Evolutionary conservation across 30 jellyfish, hydroid and myxozoan species (phyloP).

Genomic region (Rhopilema esculentum): DNA sequence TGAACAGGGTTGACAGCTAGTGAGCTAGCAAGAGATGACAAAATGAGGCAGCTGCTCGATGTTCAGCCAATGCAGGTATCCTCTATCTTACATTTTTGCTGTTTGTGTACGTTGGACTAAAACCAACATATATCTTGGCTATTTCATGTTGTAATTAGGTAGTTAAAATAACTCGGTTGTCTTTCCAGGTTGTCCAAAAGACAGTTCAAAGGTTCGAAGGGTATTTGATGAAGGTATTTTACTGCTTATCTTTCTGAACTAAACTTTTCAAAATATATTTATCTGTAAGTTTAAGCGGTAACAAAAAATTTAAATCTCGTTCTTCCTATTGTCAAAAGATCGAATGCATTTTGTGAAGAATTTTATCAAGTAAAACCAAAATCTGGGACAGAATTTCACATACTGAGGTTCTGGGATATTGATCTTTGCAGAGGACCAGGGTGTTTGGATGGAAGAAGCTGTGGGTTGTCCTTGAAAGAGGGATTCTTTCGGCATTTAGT

Average conservation of each 20-base stretch:
- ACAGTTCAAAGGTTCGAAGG: conserved; percentile 97
- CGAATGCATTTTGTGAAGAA: too few relatives aligned
- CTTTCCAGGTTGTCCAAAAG: conserved; percentile 86
- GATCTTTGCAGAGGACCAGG: conserved; percentile 84
- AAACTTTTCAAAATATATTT: too few relatives aligned
- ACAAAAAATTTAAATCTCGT: too few relatives aligned
- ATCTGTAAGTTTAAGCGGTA: too few relatives aligned
- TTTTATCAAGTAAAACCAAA: too few relatives aligned
- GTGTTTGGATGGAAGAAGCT: conserved; percentile 93
- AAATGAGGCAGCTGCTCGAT: conserved; percentile 88
- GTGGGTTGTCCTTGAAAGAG: conserved; percentile 97
- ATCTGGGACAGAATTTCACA: too few relatives aligned
- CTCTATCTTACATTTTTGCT: neutral
- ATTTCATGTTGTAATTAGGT: too few relatives aligned
- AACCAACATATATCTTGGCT: too few relatives aligned
- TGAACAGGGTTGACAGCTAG: conserved; percentile 85
- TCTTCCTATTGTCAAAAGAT: too few relatives aligned
- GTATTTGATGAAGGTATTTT: conserved; percentile 79
- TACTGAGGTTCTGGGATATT: too few relatives aligned
- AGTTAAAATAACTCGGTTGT: neutral
- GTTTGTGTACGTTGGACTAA: too few relatives aligned
- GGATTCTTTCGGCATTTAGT: conserved; percentile 89
- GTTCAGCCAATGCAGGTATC: conserved; percentile 97
- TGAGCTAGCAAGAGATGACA: conserved; percentile 87
- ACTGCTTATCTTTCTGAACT: neutral